Base-by-base conservation (phyloP, 2,113 vertebrate species). In the Gracilinanus agilis region DNA sequence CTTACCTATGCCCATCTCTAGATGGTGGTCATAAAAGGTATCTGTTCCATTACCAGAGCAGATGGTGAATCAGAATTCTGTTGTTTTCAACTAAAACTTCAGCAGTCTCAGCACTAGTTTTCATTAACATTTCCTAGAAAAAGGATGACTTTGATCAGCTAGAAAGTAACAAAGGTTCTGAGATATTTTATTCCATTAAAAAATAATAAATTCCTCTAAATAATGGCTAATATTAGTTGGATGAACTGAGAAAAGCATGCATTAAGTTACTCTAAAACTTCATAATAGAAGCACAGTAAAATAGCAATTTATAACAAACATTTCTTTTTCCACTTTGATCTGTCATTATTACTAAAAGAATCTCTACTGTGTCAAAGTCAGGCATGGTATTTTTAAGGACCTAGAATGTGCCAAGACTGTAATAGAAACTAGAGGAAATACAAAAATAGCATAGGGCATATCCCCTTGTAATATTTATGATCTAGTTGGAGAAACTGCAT, bases 91-190 rank as follows among this genome's bases (percentile, higher is more conserved):
- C 75, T 56, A 91, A 92, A 88, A 49, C 40, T n/a, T 53, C 10
- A 90, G 44, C 3, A 75, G 19, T 92, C 44, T 92, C 44, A 29
- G 61, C 29, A 90, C 44, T 90, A 88, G 54, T 95, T 93, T 55
- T 97, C 89, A 97, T 49, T 88, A 94, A 95, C 44, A 67, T 90
- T 92, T 29, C 56, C 90, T 94, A 91, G 92, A 91, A 34, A 75
- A 83, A 24, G 56, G 49, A 93, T 90, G 94, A 61, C 58, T 95
- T 94, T 95, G 44, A 94, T 53, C 8, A 92, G 44, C n/a, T 91
- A 67, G 53, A 92, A 61, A 90, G 34, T 93, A 34, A 24, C 61
- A 58, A 21, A 90, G n/a, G 53, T 54, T 54, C 55, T 56, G 54
- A 90, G 40, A 40, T 40, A 83, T 40, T 83, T 83, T 83, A 83